Evolutionary conservation across 2,113 vertebrate genomes (phyloP).

Genomic region (Burhinus bistriatus): DNA sequence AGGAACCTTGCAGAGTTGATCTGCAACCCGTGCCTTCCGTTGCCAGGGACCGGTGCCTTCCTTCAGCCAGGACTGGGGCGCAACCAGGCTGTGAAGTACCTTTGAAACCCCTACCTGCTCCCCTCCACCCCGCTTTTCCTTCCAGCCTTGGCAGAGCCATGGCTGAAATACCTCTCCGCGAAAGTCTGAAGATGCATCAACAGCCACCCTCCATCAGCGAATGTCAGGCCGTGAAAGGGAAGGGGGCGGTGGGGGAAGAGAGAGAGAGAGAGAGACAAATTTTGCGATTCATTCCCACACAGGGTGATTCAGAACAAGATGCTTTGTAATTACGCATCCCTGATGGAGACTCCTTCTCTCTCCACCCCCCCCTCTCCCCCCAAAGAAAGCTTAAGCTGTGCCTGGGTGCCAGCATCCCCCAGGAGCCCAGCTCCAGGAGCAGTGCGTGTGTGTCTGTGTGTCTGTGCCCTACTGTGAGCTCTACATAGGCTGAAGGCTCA

Average conservation of each 20-base stretch:
- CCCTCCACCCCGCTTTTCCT: background rate
- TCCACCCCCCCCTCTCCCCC: background rate
- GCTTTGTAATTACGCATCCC: constrained; percentile 65
- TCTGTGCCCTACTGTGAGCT: background rate
- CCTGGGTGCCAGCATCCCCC: constrained; percentile 3
- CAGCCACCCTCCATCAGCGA: constrained; percentile 32
- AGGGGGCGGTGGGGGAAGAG: constrained; percentile 58
- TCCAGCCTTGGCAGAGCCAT: background rate
- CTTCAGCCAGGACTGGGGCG: background rate
- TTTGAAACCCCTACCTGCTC: background rate
- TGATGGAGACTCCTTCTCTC: constrained; percentile 43
- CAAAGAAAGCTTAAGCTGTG: background rate
- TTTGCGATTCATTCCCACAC: constrained; percentile 56
- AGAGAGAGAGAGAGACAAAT: constrained; percentile 64
- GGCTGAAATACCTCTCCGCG: constrained; percentile 11
- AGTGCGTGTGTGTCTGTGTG: background rate
- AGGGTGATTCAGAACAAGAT: constrained; percentile 66
- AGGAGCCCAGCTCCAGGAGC: background rate
- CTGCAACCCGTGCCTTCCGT: background rate
- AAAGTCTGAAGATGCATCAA: constrained; percentile 56
- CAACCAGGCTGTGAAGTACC: background rate
- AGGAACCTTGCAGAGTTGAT: constrained; percentile 16
- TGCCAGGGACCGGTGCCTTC: background rate
- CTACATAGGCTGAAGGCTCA: background rate
- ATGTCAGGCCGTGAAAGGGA: constrained; percentile 54